Conservation (phyloP, 2,888 invertebrate genomes). For the Augiades crinisus region DNA sequence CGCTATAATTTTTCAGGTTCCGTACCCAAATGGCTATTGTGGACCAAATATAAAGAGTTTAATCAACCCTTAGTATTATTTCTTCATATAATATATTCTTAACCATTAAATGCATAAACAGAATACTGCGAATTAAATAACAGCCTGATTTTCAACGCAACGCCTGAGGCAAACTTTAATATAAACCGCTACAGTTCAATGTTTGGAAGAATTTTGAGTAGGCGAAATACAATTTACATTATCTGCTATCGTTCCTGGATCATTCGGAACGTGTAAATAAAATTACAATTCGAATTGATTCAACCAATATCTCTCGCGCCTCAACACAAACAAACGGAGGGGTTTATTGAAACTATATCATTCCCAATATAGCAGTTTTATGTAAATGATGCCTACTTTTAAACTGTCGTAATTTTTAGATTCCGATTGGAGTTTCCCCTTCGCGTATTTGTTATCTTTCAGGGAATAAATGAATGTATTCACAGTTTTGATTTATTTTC, state of each 20-base stretch:
- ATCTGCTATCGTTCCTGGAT: background rate
- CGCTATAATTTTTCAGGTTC: no score
- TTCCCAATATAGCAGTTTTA: slow-evolving; percentile 75
- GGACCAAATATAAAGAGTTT: no score
- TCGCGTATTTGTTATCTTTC: slow-evolving; percentile 70
- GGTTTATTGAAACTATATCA: slow-evolving; percentile 59
- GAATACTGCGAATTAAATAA: background rate
- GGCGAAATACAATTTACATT: background rate
- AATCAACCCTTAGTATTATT: no score
- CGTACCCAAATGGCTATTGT: no score
- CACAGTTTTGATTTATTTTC: slow-evolving; percentile 64
- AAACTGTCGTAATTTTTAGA: slow-evolving; percentile 80
- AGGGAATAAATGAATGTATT: slow-evolving; percentile 71
- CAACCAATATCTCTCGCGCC: slow-evolving; percentile 30
- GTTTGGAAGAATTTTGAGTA: background rate
- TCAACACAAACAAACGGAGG: slow-evolving; percentile 59
- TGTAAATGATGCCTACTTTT: slow-evolving; percentile 79
- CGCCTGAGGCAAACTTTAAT: background rate
- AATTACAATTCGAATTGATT: slow-evolving; percentile 28
- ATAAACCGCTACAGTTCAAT: background rate
- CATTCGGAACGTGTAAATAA: slow-evolving; percentile 14
- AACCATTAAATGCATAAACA: background rate
- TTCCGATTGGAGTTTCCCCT: slow-evolving; percentile 76
- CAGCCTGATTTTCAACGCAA: background rate
- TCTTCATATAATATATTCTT: no score